Percentiles rank a stretch among this genome's conserved stretches.
Evolutionary conservation across 2,888 invertebrate genomes (phyloP).

Genomic region (Dorcus parallelipipedus): DNA sequence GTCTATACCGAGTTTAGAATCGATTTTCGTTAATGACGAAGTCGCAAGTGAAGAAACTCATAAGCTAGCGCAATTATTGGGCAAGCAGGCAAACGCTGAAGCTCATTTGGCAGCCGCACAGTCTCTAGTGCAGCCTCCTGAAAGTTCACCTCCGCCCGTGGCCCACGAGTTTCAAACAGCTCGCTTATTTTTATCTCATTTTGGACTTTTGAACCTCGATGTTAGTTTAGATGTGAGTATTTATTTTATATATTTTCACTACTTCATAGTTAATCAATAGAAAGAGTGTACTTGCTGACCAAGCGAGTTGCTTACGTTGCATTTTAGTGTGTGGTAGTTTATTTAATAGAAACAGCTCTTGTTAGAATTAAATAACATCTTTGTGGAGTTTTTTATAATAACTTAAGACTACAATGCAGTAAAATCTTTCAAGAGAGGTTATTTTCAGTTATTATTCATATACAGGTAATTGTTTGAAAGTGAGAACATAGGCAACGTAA

Average conservation of each 20-base stretch:
- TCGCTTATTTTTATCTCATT: constrained; percentile 90
- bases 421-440: too few species aligned
- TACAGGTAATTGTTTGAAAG: too few species aligned
- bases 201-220: constrained; percentile 79
- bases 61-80: constrained; percentile 68
- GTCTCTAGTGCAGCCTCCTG: constrained; percentile 57
- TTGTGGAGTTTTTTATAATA: too few species aligned
- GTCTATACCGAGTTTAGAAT: constrained; percentile 85
- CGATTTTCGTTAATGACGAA: constrained; percentile 61
- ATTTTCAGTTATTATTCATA: too few species aligned
- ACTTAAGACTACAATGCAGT: too few species aligned
- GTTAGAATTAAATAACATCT: too few species aligned
- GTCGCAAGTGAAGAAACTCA: constrained; percentile 53
- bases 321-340: too few species aligned
- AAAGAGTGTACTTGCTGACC: too few species aligned
- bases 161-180: constrained; percentile 95
- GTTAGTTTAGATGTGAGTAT: constrained; percentile 46
- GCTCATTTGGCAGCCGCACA: constrained; percentile 34
- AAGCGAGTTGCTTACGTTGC: too few species aligned
- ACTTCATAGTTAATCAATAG: not conserved
- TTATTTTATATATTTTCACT: constrained; percentile 5
- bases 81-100: constrained; percentile 61
- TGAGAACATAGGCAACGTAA: too few species aligned
- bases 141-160: constrained; percentile 75
- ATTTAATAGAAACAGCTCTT: too few species aligned